Evolutionary conservation across 2,113 vertebrate genomes (phyloP).

Genomic region (Chloroceryle aenea): DNA sequence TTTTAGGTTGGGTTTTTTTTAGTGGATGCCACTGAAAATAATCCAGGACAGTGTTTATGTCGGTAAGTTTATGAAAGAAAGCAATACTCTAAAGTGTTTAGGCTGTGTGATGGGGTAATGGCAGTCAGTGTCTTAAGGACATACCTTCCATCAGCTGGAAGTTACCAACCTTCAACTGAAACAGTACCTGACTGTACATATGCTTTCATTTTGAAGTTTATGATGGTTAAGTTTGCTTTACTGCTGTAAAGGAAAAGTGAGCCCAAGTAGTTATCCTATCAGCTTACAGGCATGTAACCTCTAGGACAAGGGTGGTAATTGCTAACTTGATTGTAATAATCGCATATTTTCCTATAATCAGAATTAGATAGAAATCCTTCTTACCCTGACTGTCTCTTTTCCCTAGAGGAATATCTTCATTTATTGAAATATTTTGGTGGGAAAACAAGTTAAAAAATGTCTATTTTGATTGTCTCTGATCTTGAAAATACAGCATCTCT

Average conservation of each 20-base stretch:
- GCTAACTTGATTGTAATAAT: neutral
- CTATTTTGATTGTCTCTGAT: neutral
- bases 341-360: neutral
- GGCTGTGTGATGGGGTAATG: neutral
- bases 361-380: neutral
- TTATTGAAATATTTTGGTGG: neutral
- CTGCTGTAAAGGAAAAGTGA: neutral
- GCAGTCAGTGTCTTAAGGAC: neutral
- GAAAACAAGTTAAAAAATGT: neutral
- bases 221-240: neutral
- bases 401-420: neutral
- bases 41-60: neutral
- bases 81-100: neutral
- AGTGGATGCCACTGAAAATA: neutral
- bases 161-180: neutral
- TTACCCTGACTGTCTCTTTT: neutral
- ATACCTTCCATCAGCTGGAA: neutral
- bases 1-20: neutral
- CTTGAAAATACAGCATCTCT: neutral
- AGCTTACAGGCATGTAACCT: neutral
- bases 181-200: neutral
- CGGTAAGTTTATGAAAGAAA: neutral
- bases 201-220: neutral
- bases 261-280: neutral
- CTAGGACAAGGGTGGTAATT: neutral